Evolutionary conservation across 2,113 vertebrate genomes (phyloP).

Genomic region (Pseudonaja textilis): DNA sequence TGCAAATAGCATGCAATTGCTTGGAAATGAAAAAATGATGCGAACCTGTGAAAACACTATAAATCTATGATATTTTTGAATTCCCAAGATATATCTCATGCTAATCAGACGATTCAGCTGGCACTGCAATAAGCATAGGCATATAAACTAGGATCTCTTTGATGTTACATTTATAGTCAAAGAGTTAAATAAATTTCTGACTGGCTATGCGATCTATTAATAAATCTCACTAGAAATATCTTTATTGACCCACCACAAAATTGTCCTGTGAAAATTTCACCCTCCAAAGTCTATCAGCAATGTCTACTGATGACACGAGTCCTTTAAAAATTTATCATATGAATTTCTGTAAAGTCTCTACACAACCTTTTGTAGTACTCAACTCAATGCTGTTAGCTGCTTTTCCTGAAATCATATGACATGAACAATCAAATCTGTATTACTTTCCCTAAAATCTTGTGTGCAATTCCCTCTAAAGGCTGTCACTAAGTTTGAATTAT

Average conservation of each 20-base stretch:
- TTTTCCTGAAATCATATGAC: neutral
- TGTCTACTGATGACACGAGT: neutral
- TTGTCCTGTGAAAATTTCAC: neutral
- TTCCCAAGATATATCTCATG: conserved; percentile 52
- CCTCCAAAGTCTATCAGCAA: neutral
- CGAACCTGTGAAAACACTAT: conserved; percentile 49
- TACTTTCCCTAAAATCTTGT: neutral
- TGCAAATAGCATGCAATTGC: conserved; percentile 53
- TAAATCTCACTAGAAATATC: neutral
- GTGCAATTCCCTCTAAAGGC: neutral
- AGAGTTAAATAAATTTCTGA: neutral
- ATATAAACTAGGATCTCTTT: conserved; percentile 6
- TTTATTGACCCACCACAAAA: neutral
- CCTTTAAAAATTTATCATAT: neutral
- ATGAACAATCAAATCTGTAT: neutral
- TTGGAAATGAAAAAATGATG: conserved; percentile 51
- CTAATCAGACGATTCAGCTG: conserved; percentile 44
- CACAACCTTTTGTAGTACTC: neutral
- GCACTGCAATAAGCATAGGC: conserved; percentile 19
- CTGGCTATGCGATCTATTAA: neutral
- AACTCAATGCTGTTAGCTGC: neutral
- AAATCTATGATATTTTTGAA: conserved; percentile 48
- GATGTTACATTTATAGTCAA: neutral
- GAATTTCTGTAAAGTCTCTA: neutral
- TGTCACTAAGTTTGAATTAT: neutral